phyloP scores from a whole-genome alignment of 2,113 vertebrate species.

The Paratilapia polleni region DNA sequence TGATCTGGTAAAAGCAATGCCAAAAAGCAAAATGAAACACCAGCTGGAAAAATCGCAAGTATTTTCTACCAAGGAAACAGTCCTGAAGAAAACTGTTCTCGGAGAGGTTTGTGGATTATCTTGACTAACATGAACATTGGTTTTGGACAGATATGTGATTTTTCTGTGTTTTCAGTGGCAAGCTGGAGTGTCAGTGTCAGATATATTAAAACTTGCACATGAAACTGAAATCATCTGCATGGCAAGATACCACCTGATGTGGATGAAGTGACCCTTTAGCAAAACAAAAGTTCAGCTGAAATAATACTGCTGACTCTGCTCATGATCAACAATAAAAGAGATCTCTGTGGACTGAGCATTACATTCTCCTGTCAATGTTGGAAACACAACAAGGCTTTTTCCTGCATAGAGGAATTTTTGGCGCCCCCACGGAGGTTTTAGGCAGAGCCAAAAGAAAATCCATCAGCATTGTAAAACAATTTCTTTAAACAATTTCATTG shows the following conservation, averaged over 20 bases:
- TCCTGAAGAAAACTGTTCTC: neutral
- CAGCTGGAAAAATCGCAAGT: constrained; percentile 13
- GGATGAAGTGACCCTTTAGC: neutral
- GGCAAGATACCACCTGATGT: neutral
- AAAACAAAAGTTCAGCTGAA: neutral
- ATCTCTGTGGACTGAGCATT: neutral
- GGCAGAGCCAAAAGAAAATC: neutral
- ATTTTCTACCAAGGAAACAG: neutral
- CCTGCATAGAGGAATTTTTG: neutral
- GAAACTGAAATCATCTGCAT: neutral
- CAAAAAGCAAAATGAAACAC: constrained; percentile 28
- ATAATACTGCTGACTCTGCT: neutral
- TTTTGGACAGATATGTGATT: neutral
- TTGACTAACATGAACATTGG: neutral
- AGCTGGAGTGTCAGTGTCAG: neutral
- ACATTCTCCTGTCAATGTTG: neutral
- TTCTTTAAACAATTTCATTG: neutral
- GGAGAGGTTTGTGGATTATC: neutral
- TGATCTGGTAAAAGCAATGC: constrained; percentile 7
- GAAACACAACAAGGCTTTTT: neutral
- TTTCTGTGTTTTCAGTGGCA: neutral
- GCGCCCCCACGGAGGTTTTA: neutral
- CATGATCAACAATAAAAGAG: neutral
- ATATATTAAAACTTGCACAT: neutral
- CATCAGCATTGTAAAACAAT: neutral